Evolutionary conservation across 2,888 invertebrate genomes (phyloP).

Genomic region (Pyrochroa serraticornis): DNA sequence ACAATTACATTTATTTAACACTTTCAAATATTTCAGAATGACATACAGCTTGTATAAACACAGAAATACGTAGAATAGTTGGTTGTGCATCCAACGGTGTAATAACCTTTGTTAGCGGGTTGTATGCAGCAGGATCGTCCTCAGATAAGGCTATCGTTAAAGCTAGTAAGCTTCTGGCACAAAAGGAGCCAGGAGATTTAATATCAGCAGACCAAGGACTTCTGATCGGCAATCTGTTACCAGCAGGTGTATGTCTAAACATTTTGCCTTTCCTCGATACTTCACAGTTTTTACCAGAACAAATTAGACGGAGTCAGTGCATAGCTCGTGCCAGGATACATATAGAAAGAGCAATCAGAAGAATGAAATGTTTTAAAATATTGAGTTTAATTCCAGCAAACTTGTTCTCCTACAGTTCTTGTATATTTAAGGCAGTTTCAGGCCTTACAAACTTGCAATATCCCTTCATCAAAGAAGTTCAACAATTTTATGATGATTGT

Average conservation of each 20-base stretch:
- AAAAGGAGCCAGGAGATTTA: neutral
- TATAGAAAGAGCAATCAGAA: neutral
- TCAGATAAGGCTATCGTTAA: neutral
- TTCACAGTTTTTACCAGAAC: neutral
- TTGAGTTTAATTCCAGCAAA: slow-evolving; percentile 7
- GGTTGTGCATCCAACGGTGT: neutral
- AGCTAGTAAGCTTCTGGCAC: neutral
- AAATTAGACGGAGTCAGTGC: neutral
- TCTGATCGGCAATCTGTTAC: neutral
- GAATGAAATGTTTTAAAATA: slow-evolving; percentile 4
- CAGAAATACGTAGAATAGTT: neutral
- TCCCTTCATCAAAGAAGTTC: slow-evolving; percentile 25
- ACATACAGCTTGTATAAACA: slow-evolving; percentile 1
- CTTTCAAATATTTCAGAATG: too few relatives aligned
- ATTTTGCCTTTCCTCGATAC: neutral
- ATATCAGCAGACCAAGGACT: neutral
- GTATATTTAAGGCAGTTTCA: slow-evolving; percentile 9
- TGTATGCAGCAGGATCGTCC: neutral
- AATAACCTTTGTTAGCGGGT: neutral
- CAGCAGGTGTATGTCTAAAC: neutral
- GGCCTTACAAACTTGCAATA: slow-evolving; percentile 21
- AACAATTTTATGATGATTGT: too few relatives aligned
- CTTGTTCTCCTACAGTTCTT: neutral
- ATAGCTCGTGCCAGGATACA: neutral
- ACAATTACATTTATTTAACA: too few relatives aligned